Evolutionary conservation across 1,140 invertebrate species (phyloP).

Genomic region (Planococcus citri): DNA sequence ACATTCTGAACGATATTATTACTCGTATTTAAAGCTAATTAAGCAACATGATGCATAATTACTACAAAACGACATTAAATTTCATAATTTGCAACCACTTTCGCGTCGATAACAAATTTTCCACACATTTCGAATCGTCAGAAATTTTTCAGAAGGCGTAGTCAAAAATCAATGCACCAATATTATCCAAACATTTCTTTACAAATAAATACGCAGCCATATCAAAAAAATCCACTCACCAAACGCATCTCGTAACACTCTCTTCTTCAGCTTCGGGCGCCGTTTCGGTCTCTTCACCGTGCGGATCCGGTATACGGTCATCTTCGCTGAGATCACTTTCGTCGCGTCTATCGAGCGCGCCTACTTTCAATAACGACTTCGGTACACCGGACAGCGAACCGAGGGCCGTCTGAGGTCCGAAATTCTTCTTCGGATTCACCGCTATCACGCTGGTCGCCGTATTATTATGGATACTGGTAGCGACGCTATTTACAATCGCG

Average conservation of each 20-base stretch:
- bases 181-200: too few species aligned
- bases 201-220: too few species aligned
- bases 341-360: slow-evolving; percentile 31
- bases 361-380: neutral
- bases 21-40: too few species aligned
- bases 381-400: neutral
- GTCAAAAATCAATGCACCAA: too few species aligned
- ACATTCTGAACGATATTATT: too few species aligned
- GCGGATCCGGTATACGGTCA: slow-evolving; percentile 45
- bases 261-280: slow-evolving; percentile 74
- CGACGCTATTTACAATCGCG: neutral
- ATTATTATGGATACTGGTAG: neutral
- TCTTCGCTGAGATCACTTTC: slow-evolving; percentile 49
- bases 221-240: too few species aligned
- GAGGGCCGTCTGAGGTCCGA: neutral
- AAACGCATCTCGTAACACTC: slow-evolving; percentile 81
- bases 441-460: neutral
- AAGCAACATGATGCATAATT: too few species aligned
- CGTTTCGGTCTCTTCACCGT: slow-evolving; percentile 76
- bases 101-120: too few species aligned
- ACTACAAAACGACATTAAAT: too few species aligned
- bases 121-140: too few species aligned
- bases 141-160: too few species aligned
- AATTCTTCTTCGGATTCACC: neutral
- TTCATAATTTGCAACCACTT: too few species aligned